phyloP scores from a whole-genome alignment of 2,113 vertebrate species.

The Cavia aperea region DNA sequence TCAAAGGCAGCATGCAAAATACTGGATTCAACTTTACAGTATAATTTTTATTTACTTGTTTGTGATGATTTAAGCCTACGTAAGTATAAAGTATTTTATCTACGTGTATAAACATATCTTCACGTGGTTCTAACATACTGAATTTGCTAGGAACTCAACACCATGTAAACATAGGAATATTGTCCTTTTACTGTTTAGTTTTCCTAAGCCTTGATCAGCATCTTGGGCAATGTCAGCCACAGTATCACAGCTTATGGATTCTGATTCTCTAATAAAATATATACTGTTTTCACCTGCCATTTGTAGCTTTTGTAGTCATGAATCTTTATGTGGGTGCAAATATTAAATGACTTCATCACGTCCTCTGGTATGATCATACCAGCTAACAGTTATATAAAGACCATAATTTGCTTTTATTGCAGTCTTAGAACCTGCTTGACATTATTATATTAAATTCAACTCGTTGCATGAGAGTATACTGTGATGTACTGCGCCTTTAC shows the following conservation, averaged over 20 bases:
- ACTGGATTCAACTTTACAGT: neutral
- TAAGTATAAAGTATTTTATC: neutral
- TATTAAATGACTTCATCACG: neutral
- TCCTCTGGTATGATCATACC: neutral
- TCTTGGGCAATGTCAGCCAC: neutral
- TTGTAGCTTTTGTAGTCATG: neutral
- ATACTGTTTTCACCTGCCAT: neutral
- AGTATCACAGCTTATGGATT: neutral
- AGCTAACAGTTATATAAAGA: neutral
- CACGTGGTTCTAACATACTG: neutral
- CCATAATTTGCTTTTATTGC: neutral
- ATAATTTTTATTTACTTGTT: conserved; percentile 10
- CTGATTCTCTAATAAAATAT: neutral
- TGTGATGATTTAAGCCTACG: neutral
- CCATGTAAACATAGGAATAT: neutral
- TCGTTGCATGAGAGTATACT: neutral
- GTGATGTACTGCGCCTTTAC: neutral
- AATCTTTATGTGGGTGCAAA: neutral
- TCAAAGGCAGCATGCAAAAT: conserved; percentile 9
- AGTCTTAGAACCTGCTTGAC: neutral
- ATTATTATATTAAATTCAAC: conserved; percentile 38
- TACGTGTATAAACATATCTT: neutral
- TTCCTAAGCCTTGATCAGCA: neutral
- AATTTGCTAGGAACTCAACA: neutral
- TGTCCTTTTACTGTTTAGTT: neutral